These are phyloP conservation scores for Neosilurus hyrtlii DNA, from an alignment of 2,797 vertebrate species.

Conservation along the genomic window DNA sequence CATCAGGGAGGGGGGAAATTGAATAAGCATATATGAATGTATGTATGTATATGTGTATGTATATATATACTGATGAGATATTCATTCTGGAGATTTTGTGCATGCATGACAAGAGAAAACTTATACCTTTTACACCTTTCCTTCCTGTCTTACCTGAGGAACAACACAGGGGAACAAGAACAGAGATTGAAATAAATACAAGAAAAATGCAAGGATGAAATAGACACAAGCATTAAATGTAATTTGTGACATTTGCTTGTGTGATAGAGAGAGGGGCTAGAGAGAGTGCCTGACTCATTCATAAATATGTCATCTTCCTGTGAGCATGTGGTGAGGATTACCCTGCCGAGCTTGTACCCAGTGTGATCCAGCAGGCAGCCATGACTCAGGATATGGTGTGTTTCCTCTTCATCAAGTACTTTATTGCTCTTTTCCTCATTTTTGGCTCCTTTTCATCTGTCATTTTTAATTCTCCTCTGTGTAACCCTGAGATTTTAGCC, in stretches of 20 bases:
- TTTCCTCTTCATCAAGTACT: constrained; percentile 33
- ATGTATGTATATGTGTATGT: no score
- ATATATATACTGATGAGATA: no score
- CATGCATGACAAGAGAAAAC: neutral
- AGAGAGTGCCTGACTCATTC: constrained; percentile 33
- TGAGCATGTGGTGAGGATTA: constrained; percentile 47
- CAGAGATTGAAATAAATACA: neutral
- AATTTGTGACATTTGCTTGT: neutral
- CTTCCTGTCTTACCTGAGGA: neutral
- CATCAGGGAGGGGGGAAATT: no score
- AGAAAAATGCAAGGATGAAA: neutral
- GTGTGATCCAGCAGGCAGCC: constrained; percentile 39
- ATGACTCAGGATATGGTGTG: constrained; percentile 2
- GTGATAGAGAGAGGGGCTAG: no score
- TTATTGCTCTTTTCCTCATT: constrained; percentile 2
- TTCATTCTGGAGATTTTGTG: neutral
- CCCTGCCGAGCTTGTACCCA: constrained; percentile 33
- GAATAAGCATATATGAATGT: no score
- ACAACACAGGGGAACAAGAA: neutral
- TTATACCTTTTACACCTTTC: neutral
- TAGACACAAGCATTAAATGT: neutral
- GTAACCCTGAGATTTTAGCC: neutral
- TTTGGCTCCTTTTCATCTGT: neutral
- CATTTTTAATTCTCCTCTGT: neutral
- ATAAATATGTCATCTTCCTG: constrained; percentile 42